phyloP scores from a whole-genome alignment of 2,888 invertebrate genomes.

The Drosophila ezoana region DNA sequence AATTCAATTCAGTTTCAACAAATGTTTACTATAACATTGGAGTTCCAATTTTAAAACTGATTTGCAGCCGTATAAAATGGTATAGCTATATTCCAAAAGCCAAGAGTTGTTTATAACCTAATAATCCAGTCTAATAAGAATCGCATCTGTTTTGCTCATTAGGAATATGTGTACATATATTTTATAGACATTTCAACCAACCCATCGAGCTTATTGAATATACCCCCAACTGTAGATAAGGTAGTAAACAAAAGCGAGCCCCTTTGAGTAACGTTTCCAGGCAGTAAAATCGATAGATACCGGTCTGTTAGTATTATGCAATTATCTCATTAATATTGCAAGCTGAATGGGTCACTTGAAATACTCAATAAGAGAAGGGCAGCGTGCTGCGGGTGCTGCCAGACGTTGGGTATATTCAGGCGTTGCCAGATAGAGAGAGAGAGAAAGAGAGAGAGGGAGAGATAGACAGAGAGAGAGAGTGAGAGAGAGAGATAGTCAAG shows the following conservation, averaged over 20 bases:
- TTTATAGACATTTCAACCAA: too few species aligned
- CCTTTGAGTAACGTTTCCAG: background rate
- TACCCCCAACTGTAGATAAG: background rate
- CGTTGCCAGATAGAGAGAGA: background rate
- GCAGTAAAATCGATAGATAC: conserved; percentile 37
- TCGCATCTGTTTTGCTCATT: background rate
- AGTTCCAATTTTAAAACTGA: too few species aligned
- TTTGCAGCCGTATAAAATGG: too few species aligned
- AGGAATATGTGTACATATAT: background rate
- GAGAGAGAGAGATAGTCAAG: background rate
- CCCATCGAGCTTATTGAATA: too few species aligned
- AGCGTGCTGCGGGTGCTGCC: conserved; percentile 30
- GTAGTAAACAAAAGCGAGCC: background rate
- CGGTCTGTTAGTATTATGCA: conserved; percentile 6
- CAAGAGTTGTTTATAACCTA: too few species aligned
- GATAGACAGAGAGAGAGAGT: too few species aligned
- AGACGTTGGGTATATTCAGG: background rate
- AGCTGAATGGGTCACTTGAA: background rate
- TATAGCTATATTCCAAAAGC: too few species aligned
- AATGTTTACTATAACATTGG: too few species aligned
- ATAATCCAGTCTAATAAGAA: background rate
- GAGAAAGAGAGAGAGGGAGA: background rate
- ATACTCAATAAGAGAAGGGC: conserved; percentile 28
- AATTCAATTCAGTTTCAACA: too few species aligned
- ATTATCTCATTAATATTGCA: conserved; percentile 35